phyloP scores from a whole-genome alignment of 2,113 vertebrate species.

The Drymodes brunneopygia region DNA sequence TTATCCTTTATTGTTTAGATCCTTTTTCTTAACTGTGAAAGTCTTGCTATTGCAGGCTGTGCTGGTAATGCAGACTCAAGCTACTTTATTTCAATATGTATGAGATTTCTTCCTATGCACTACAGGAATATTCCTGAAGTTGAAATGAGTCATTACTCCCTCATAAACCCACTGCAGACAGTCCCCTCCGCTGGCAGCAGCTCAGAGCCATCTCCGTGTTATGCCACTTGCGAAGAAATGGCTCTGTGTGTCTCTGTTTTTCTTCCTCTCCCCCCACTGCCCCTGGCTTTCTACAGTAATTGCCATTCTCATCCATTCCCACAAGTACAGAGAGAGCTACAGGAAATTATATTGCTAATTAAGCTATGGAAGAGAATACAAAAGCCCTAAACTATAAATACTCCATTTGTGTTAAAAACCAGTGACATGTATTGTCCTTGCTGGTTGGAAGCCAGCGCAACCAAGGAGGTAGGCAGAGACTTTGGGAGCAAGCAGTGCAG shows the following conservation, averaged over 20 bases:
- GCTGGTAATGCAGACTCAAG: not conserved
- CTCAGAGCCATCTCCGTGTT: not conserved
- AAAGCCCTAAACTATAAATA: conserved; percentile 13
- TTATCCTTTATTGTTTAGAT: not conserved
- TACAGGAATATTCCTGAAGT: not conserved
- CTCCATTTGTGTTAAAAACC: not conserved
- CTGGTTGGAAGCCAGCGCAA: not conserved
- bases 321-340: not conserved
- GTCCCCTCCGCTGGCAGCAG: not conserved
- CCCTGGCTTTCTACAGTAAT: not conserved
- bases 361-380: conserved; percentile 12
- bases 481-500: not conserved
- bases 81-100: not conserved
- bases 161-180: not conserved
- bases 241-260: not conserved
- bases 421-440: not conserved
- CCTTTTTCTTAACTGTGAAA: not conserved
- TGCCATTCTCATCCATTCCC: conserved; percentile 9
- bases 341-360: conserved; percentile 32
- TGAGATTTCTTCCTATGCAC: not conserved
- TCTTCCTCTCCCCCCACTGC: not conserved
- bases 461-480: not conserved
- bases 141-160: not conserved
- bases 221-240: not conserved
- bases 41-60: not conserved